A percentile compares a stretch with the other conserved stretches of the same genome.
These are phyloP conservation scores for Tryphoninae sp. DNA, from an alignment of 2,888 invertebrate species.

Conservation along the genomic window DNA sequence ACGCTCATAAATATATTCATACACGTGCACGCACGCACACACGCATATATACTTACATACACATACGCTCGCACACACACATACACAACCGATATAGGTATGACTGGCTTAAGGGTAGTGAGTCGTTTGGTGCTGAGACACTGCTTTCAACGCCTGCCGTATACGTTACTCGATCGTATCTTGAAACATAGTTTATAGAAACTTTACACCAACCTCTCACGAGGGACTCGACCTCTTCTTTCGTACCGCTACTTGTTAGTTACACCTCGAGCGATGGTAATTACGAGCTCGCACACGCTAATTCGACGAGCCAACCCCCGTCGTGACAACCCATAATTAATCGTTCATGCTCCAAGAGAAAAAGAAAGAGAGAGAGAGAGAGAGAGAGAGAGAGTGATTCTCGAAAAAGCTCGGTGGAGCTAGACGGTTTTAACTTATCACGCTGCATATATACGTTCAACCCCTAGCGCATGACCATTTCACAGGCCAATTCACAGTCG, in stretches of 20 bases:
- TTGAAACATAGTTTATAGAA: constrained; percentile 44
- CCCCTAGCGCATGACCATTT: constrained; percentile 23
- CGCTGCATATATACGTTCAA: not conserved
- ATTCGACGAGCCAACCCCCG: constrained; percentile 51
- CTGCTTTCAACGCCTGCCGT: constrained; percentile 51
- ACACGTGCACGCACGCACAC: no score
- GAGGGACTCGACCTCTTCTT: constrained; percentile 40
- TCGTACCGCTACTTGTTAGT: constrained; percentile 50
- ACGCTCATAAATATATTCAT: no score
- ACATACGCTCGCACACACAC: no score
- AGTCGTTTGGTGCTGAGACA: constrained; percentile 59
- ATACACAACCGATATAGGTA: not conserved
- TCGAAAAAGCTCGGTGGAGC: constrained; percentile 45
- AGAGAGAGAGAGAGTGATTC: constrained; percentile 5
- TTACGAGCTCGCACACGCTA: constrained; percentile 53
- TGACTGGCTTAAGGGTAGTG: constrained; percentile 19
- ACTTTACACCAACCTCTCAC: constrained; percentile 43
- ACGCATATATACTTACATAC: no score
- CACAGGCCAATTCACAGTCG: constrained; percentile 11
- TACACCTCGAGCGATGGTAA: constrained; percentile 51
- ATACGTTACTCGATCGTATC: constrained; percentile 53
- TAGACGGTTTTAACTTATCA: constrained; percentile 20
- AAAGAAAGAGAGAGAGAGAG: constrained; percentile 1
- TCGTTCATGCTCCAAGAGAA: constrained; percentile 33
- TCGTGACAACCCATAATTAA: constrained; percentile 59